Base-by-base conservation (phyloP, 64 coral and sea anemone species). In the Stylophora pistillata region DNA sequence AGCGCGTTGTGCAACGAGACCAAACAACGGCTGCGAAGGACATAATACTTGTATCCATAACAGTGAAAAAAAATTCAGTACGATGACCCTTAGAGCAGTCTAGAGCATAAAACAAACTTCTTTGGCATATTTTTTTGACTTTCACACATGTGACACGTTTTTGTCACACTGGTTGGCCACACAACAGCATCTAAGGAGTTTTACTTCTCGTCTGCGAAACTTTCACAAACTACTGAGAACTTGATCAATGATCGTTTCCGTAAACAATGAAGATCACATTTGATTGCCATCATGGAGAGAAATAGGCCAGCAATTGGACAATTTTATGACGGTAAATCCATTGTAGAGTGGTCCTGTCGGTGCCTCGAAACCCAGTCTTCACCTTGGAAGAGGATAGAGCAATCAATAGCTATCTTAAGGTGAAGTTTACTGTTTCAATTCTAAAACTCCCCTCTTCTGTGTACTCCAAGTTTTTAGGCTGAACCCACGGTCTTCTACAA, bases 361-460 rank as follows among this genome's bases (percentile, higher is more conserved):
- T 87, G 85, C 54, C 85, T 75, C 1, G 53, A 87, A 58, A 87
- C 52, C 85, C 85, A 87, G 85, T 87, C 85, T 87, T 87, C 85
- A 25, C 55, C 85, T 87, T 25, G 17, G 59, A 21, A 23, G 1
- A 73, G 20, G 3, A 85, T 53, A 53, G 26, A 28, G 16, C 77
- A 79, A 27, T 81, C 29, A 29, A 60, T 5, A 23, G 15, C 18
- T 23, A 21, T 41, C 33, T 6, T 20, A 27, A 52, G 37, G 7
- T 7, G 7, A 47, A 47, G 23, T 55, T 31, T n/a, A 79, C 23
- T 79, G 37, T 30, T 30, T 58, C 77, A 41, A n/a, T 86, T 30
- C 4, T 13, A 23, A 47, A 47, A 3, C 37, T 47, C 37, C 37
- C 3, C 37, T 47, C 37, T 47, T 7, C 37, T 47, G 37, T 47